Conservation (phyloP, 2,113 vertebrate genomes). For the Ameiurus melas region DNA sequence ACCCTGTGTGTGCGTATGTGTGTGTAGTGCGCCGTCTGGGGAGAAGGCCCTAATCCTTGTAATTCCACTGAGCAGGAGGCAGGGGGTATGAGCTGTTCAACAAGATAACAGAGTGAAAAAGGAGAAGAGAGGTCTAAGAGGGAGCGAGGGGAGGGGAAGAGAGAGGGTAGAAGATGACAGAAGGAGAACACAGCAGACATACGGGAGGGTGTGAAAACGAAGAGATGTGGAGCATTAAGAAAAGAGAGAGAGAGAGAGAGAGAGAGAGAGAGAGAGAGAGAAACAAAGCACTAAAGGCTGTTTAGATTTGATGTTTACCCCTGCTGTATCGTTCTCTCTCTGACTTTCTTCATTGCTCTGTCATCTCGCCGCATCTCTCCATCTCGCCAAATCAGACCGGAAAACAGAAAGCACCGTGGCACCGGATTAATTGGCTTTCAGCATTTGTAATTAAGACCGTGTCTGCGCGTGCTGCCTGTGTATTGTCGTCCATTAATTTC, state of each 20-base stretch:
- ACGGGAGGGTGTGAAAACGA: slow-evolving; percentile 36
- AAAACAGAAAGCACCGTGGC: slow-evolving; percentile 65
- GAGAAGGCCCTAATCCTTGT: slow-evolving; percentile 54
- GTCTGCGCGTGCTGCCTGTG: slow-evolving; percentile 56
- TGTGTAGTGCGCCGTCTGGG: slow-evolving; percentile 19
- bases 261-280: slow-evolving; percentile 44
- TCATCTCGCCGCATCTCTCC: slow-evolving; percentile 61
- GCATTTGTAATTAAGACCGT: slow-evolving; percentile 68
- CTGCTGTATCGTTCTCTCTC: slow-evolving; percentile 39
- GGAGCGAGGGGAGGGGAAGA: not conserved
- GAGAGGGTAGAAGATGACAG: slow-evolving; percentile 35
- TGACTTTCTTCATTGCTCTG: slow-evolving; percentile 26
- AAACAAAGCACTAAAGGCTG: slow-evolving; percentile 60
- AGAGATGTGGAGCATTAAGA: slow-evolving; percentile 61
- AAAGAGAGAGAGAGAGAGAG: slow-evolving; percentile 46
- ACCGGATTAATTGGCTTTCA: slow-evolving; percentile 69
- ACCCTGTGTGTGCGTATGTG: slow-evolving; percentile 34
- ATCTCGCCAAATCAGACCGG: slow-evolving; percentile 68
- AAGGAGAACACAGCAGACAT: slow-evolving; percentile 42
- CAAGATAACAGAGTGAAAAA: slow-evolving; percentile 53
- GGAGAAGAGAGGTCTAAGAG: slow-evolving; percentile 36
- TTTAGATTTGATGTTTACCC: slow-evolving; percentile 64
- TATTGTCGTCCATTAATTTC: slow-evolving; percentile 58
- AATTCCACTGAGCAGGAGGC: slow-evolving; percentile 58
- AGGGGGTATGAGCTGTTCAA: slow-evolving; percentile 48